Base-by-base conservation (phyloP, 2,888 invertebrate species). In the Epinotia nisella region DNA sequence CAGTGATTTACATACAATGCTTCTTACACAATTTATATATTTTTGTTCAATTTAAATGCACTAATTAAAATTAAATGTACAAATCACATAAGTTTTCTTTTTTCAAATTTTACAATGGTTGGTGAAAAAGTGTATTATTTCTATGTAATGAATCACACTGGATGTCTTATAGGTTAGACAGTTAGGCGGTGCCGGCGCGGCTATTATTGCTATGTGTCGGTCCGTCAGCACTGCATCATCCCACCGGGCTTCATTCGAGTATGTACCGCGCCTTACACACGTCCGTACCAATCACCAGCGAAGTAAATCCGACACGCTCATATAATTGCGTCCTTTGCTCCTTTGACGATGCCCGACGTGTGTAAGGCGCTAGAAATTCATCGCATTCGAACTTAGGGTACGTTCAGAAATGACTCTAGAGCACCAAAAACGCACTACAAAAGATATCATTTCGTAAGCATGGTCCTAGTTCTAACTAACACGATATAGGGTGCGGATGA, bases 21-120 rank as follows among this genome's bases (percentile, higher is more conserved):
- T n/a, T 82, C 84, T 81, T 82, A 85, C 83, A 85, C 84, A 85
- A 85, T 84, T 86, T 83, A 80, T 78, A 75, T 78, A 78, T 80
- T 84, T 88, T 88, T 88, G 89, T 88, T 90, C 87, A 84, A 84
- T 85, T 86, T 87, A 88, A 89, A 90, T 89, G 89, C 89, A 88
- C 86, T 81, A 80, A 78, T 75, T 76, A 77, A 75, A 78, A 77
- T 74, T 70, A 76, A 85, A 85, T 83, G 85, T 84, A 83, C 82
- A 85, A 66, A 73, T 75, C 81, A 84, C 77, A 66, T 76, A 56
- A 41, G 49, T 74, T 76, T 62, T 13, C 55, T 55, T 58, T 39
- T 61, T 61, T 49, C 11, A 64, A 67, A 60, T 70, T 72, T 62
- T 55, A 58, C 74, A 74, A 68, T 64, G 79, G 75, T 85, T 84